Evolutionary conservation across 2,113 vertebrate species (phyloP).

Genomic region (Opisthocomus hoazin): DNA sequence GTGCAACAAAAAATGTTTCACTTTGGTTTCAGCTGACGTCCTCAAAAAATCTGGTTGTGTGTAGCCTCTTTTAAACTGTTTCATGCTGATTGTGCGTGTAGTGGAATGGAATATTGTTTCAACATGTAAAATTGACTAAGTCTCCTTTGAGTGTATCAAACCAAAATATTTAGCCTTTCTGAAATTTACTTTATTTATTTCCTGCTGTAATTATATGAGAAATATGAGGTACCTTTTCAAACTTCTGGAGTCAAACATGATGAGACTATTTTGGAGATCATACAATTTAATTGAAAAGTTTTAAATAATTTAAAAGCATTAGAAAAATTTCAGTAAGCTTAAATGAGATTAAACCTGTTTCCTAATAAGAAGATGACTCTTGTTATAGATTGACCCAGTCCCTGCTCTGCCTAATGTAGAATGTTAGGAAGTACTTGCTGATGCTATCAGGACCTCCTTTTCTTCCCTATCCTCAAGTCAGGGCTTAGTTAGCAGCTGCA

Average conservation of each 20-base stretch:
- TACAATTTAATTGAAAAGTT: background rate
- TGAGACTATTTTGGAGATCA: background rate
- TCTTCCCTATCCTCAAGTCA: background rate
- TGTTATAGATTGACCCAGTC: background rate
- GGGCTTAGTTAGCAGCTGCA: background rate
- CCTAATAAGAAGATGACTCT: background rate
- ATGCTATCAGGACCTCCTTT: background rate
- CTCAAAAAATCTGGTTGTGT: background rate
- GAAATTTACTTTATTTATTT: background rate
- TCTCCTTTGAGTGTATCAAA: background rate
- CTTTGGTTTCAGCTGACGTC: background rate
- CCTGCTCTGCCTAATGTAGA: background rate
- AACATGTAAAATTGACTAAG: background rate
- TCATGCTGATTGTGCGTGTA: background rate
- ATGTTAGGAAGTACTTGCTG: background rate
- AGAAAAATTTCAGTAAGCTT: background rate
- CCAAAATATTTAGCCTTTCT: background rate
- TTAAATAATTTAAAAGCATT: background rate
- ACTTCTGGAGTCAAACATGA: fast-evolving
- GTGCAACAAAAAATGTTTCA: background rate
- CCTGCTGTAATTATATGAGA: background rate
- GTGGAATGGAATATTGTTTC: background rate
- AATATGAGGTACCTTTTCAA: background rate
- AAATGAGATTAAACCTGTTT: background rate
- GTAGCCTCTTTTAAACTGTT: background rate